Percentiles rank a stretch among this genome's conserved stretches.
phyloP scores from a whole-genome alignment of 1,140 invertebrate species.

The Lasioglossum albipes region DNA sequence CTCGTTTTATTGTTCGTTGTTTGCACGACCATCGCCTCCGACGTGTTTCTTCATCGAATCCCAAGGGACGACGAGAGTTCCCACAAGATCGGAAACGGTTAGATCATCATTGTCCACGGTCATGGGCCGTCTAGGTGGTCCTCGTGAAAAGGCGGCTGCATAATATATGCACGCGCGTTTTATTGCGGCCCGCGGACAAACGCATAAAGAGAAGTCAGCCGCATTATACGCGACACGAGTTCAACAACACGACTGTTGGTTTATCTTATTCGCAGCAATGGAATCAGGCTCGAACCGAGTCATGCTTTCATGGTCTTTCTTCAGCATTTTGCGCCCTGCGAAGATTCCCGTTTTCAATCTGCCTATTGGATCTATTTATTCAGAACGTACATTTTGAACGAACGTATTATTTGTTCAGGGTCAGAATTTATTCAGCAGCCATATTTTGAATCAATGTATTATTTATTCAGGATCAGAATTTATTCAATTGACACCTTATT shows the following conservation, averaged over 20 bases:
- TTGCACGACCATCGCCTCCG: background rate
- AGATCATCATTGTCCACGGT: conserved; percentile 48
- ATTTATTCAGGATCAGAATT: too few relatives aligned
- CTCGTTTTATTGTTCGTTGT: conserved; percentile 2
- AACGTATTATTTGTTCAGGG: too few relatives aligned
- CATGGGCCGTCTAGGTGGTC: conserved; percentile 56
- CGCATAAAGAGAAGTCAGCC: conserved; percentile 22
- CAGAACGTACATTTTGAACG: too few relatives aligned
- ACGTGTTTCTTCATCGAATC: background rate
- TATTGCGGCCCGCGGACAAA: conserved; percentile 53
- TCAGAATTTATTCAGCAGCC: too few relatives aligned
- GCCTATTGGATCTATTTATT: too few relatives aligned
- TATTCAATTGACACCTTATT: too few relatives aligned
- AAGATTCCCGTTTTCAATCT: too few relatives aligned
- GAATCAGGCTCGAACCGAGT: conserved; percentile 21
- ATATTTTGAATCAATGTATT: too few relatives aligned
- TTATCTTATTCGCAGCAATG: conserved; percentile 37
- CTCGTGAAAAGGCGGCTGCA: conserved; percentile 65
- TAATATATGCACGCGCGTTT: conserved; percentile 60
- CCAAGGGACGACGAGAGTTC: conserved; percentile 21
- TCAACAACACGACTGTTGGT: conserved; percentile 41
- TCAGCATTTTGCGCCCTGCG: too few relatives aligned
- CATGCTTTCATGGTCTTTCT: background rate
- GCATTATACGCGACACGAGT: conserved; percentile 46
- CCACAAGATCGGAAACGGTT: conserved; percentile 46